Base-by-base conservation (phyloP, 1,140 invertebrate genomes). In the Theocolax elegans region DNA sequence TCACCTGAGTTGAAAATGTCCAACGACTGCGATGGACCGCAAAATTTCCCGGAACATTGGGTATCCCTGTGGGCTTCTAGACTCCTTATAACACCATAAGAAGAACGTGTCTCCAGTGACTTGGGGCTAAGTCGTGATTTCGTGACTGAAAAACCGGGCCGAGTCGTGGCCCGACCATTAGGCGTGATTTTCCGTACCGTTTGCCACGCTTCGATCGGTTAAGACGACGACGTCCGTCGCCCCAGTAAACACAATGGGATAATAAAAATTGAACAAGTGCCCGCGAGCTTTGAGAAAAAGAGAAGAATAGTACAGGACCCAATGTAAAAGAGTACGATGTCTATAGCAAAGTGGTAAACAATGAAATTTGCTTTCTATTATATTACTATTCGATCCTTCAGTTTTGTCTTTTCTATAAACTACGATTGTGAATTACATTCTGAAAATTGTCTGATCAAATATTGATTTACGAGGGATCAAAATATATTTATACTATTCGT, bases 81-180 rank as follows among this genome's bases (percentile, higher is more conserved):
- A n/a, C n/a, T n/a, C n/a, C n/a, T n/a, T n/a, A n/a, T n/a, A n/a
- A n/a, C n/a, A n/a, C n/a, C n/a, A n/a, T n/a, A n/a, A n/a, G n/a
- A n/a, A n/a, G n/a, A n/a, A n/a, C n/a, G n/a, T n/a, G n/a, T n/a
- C n/a, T n/a, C n/a, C n/a, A n/a, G n/a, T n/a, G n/a, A n/a, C n/a
- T n/a, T n/a, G 15, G 15, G 31, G 29, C 58, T 3, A 62, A 49
- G n/a, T 65, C 62, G 62, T 65, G 62, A 65, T 65, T 53, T 65
- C 62, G 62, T 65, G 62, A 65, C 62, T 53, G 10, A 17, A 25
- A 40, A 53, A 40, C 25, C 27, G 59, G 23, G 44, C 44, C 59
- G 58, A 17, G 46, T 63, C 60, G 29, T 51, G 60, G 29, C 42
- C 17, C 49, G 62, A 53, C 62, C 35, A 65, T 65, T 65, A 53